phyloP scores from a whole-genome alignment of 2,113 vertebrate species.

The Pomatostomus ruficeps region DNA sequence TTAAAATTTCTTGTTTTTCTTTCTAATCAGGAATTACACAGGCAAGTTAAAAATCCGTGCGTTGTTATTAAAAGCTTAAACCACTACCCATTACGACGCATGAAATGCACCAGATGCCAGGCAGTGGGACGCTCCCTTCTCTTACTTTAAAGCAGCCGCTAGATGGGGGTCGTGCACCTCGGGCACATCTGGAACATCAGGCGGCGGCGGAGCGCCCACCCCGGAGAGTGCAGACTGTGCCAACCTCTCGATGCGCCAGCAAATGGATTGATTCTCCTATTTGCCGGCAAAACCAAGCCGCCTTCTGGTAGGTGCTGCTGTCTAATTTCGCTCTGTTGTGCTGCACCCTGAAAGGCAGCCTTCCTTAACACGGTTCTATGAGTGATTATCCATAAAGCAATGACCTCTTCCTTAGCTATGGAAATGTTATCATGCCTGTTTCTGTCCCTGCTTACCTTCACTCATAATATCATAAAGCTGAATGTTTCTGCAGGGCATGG shows the following conservation, averaged over 20 bases:
- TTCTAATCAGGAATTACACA: background rate
- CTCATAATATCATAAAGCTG: background rate
- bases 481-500: background rate
- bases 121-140: background rate
- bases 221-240: background rate
- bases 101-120: rapidly evolving
- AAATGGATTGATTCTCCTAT: background rate
- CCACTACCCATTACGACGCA: rapidly evolving
- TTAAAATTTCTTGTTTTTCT: background rate
- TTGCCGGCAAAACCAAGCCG: background rate
- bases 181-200: constrained; percentile 11
- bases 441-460: background rate
- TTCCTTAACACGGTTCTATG: background rate
- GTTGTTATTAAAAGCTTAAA: background rate
- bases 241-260: background rate
- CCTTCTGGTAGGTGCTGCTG: background rate
- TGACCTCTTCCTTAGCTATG: rapidly evolving
- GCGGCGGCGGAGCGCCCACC: background rate
- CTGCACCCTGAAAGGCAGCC: background rate
- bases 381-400: background rate
- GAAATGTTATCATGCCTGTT: background rate
- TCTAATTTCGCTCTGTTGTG: background rate
- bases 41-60: background rate
- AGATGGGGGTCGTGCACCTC: constrained; percentile 48
- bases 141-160: background rate